Conservation (phyloP, 2,797 vertebrate genomes). For the Rhadinocentrus ornatus region DNA sequence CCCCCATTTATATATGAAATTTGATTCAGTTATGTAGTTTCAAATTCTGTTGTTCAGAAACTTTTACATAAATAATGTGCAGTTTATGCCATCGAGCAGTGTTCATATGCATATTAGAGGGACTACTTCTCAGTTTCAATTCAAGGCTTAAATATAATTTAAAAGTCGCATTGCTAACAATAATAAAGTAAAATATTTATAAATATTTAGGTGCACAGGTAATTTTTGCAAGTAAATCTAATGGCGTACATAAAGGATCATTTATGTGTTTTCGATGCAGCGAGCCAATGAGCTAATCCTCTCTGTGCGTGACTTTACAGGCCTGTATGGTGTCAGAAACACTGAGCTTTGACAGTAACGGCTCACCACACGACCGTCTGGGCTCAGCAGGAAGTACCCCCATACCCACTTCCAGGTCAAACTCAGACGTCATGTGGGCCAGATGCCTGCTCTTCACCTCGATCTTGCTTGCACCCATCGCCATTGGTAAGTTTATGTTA, state of each 20-base stretch:
- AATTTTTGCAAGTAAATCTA: background rate
- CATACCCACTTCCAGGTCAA: constrained; percentile 76
- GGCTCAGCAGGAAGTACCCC: constrained; percentile 75
- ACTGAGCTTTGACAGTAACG: constrained; percentile 69
- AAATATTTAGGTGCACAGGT: background rate
- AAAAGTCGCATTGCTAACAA: background rate
- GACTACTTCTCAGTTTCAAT: background rate
- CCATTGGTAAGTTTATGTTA: constrained; percentile 83
- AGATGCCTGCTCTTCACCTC: constrained; percentile 90
- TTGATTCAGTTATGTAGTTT: background rate
- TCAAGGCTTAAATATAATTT: background rate
- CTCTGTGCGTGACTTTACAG: constrained; percentile 59
- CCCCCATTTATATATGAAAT: background rate
- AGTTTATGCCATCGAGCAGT: background rate
- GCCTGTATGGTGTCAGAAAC: constrained; percentile 70
- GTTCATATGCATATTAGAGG: background rate
- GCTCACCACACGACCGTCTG: constrained; percentile 65
- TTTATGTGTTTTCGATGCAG: background rate
- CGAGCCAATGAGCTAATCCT: constrained; percentile 40
- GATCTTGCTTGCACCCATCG: constrained; percentile 85
- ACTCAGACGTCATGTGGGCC: constrained; percentile 90
- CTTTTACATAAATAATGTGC: background rate
- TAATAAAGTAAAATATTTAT: background rate
- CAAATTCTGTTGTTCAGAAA: background rate
- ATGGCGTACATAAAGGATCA: background rate